phyloP scores from a whole-genome alignment of 1,140 invertebrate species.

The Procambarus virginalis region DNA sequence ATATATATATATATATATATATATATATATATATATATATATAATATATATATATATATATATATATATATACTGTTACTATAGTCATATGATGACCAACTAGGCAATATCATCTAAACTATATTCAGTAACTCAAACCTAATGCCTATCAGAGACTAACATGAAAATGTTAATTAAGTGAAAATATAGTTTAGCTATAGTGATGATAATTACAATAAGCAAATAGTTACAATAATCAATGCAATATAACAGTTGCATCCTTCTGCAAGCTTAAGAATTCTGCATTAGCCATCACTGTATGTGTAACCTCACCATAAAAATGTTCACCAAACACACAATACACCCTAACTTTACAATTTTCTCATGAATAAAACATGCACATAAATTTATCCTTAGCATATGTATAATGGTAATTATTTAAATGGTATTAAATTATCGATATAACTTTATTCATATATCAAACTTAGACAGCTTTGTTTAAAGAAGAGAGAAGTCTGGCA shows the following conservation, averaged over 20 bases:
- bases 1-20: too few species aligned
- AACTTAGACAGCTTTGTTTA: neutral
- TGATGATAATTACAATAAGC: conserved; percentile 66
- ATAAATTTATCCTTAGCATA: neutral
- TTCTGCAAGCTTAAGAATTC: conserved; percentile 48
- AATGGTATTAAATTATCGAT: neutral
- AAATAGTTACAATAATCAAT: conserved; percentile 61
- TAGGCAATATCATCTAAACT: conserved; percentile 62
- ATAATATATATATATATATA: too few species aligned
- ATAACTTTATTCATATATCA: neutral
- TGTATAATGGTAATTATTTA: conserved; percentile 9
- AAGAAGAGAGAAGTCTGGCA: neutral
- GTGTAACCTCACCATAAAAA: neutral
- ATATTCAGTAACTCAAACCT: conserved; percentile 66
- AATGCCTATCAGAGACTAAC: conserved; percentile 65
- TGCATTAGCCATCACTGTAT: conserved; percentile 20
- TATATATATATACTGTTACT: conserved; percentile 26
- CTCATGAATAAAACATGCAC: conserved; percentile 10
- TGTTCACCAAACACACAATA: neutral
- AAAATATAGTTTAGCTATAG: conserved; percentile 66
- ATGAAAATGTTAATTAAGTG: conserved; percentile 59
- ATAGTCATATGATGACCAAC: conserved; percentile 66
- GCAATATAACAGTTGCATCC: conserved; percentile 62
- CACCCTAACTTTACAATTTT: conserved; percentile 4
- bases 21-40: too few species aligned